Conservation (phyloP, 2,797 vertebrate genomes). For the Poecilia gillii region DNA sequence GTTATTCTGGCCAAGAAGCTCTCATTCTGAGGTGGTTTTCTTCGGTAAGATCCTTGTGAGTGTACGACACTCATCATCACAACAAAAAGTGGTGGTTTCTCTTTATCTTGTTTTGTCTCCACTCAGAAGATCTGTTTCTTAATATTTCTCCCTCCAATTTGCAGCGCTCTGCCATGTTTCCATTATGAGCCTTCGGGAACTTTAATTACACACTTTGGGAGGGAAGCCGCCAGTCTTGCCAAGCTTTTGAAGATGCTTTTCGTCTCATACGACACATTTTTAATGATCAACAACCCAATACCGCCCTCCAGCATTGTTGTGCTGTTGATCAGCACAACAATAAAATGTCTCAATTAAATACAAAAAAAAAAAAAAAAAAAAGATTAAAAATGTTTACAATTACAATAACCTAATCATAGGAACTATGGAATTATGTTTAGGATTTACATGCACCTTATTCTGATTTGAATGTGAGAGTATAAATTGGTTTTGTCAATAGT, state of each 20-base stretch:
- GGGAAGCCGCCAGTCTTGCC: constrained; percentile 56
- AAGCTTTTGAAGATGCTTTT: constrained; percentile 67
- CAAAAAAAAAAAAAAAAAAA: neutral
- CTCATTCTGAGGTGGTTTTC: constrained; percentile 17
- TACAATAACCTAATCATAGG: neutral
- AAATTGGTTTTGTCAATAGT: neutral
- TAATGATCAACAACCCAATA: constrained; percentile 58
- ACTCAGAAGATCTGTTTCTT: constrained; percentile 30
- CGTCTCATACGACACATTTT: constrained; percentile 72
- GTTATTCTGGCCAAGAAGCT: constrained; percentile 38
- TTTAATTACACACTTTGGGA: constrained; percentile 74
- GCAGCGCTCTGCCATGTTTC: constrained; percentile 37
- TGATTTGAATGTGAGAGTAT: neutral
- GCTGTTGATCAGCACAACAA: constrained; percentile 61
- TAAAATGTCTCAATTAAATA: constrained; percentile 53
- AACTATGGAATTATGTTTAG: neutral
- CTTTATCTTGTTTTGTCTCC: constrained; percentile 18
- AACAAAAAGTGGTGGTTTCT: constrained; percentile 47
- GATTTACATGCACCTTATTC: neutral
- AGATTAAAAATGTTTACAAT: neutral
- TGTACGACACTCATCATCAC: constrained; percentile 57
- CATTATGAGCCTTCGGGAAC: constrained; percentile 62
- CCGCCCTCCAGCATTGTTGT: no score
- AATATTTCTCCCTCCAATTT: constrained; percentile 19
- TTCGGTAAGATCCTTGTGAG: constrained; percentile 33